Evolutionary conservation across 2,888 invertebrate genomes (phyloP), one percentile per base, ranked within the genome.

Genomic region (Diaperis boleti): DNA sequence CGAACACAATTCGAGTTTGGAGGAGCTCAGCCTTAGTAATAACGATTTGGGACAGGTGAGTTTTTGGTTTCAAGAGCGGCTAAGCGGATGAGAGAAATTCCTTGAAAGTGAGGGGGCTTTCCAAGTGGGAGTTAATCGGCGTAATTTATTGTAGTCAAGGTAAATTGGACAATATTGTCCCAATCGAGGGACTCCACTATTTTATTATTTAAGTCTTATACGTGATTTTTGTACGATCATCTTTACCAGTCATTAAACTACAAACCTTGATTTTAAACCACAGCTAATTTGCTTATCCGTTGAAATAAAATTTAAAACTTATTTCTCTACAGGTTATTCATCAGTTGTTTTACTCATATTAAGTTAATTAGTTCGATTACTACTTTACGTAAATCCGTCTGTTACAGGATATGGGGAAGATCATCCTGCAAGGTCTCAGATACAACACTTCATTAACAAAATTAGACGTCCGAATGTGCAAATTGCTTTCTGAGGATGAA

Each of bases 11-110:
- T 57, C 55, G 5, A 72, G 66, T 18, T 67, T 81, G 45, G 69
- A 75, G 61, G 59, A 67, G 44, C 59, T 80, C n/a, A 76, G 79
- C 70, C 62, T 80, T 45, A 75, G 76, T 59, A 80, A 78, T 66
- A 81, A 81, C 68, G 39, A 68, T 11, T 62, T 80, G 33, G 82
- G 81, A n/a, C 79, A 82, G 72, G 83, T 78, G 68, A 71, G 11
- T 42, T 11, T 49, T 29, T 18, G n/a, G 11, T 44, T 44, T 18
- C 10, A 35, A 33, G 17, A 42, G 14, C 14, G 37, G 5, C 3
- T 14, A 18, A 35, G 50, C 50, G 50, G 50, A 50, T 50, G 13
- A 10, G 10, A 49, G 29, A 6, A 15, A 18, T 49, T 11, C 35
- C 29, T 11, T 29, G 26, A 26, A 7, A 20, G 31, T 29, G 14